A percentile compares a stretch with the other conserved stretches of the same genome.
These are phyloP conservation scores for Dicrostonyx torquatus DNA, from an alignment of 2,797 vertebrate genomes.

Conservation along the genomic window DNA sequence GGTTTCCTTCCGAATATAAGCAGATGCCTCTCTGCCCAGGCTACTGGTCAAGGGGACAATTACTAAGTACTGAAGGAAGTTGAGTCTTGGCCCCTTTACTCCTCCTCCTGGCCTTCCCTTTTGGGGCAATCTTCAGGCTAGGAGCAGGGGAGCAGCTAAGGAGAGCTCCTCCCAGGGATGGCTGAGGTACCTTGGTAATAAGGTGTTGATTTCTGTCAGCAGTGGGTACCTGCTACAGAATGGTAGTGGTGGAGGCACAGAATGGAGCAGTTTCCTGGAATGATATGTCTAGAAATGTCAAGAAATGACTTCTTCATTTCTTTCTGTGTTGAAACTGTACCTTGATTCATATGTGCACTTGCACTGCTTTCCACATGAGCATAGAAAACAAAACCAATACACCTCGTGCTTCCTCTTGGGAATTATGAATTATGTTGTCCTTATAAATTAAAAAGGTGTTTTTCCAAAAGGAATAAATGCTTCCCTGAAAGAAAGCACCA, in stretches of 20 bases:
- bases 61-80: neutral
- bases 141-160: neutral
- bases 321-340: neutral
- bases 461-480: neutral
- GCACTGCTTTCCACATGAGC: neutral
- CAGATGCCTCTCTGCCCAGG: conserved; percentile 48
- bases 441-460: neutral
- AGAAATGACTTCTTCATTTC: neutral
- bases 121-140: neutral
- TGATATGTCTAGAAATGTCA: neutral
- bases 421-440: neutral
- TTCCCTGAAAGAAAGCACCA: neutral
- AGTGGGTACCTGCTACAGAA: neutral
- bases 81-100: neutral
- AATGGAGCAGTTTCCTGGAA: neutral
- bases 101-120: neutral
- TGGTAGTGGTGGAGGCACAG: too few relatives aligned
- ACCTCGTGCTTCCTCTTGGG: neutral
- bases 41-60: conserved; percentile 9
- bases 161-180: neutral
- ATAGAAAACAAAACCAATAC: conserved; percentile 44
- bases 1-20: conserved; percentile 54
- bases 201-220: neutral
- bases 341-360: neutral
- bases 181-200: neutral